Evolutionary conservation across 2,888 invertebrate genomes (phyloP).

Genomic region (Phrixothrix hirtus): DNA sequence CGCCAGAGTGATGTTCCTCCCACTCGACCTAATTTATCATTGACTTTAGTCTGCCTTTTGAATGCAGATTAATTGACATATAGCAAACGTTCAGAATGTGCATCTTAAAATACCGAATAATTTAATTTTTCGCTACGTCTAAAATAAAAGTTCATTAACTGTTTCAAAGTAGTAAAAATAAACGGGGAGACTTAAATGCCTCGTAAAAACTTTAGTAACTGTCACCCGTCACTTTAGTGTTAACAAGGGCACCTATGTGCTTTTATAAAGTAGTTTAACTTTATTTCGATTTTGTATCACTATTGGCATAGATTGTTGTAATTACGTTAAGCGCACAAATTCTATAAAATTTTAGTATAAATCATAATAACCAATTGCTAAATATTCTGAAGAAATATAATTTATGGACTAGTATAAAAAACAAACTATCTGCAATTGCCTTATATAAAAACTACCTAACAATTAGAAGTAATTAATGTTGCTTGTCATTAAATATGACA

Average conservation of each 20-base stretch:
- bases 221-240: constrained; percentile 20
- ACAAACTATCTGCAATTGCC: too few relatives aligned
- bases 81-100: constrained; percentile 26
- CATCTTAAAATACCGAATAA: constrained; percentile 29
- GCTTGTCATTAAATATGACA: too few relatives aligned
- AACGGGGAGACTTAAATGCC: constrained; percentile 18
- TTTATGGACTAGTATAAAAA: too few relatives aligned
- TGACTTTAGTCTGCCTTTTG: constrained; percentile 25
- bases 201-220: constrained; percentile 22
- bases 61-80: constrained; percentile 29
- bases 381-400: too few relatives aligned
- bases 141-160: constrained; percentile 27
- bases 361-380: too few relatives aligned
- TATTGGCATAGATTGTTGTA: neutral
- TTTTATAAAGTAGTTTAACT: constrained; percentile 5
- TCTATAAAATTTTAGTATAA: neutral
- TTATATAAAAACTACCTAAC: too few relatives aligned
- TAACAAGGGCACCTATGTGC: constrained; percentile 22
- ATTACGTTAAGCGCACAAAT: neutral
- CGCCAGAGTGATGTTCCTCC: constrained; percentile 37
- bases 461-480: too few relatives aligned
- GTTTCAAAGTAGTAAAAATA: constrained; percentile 26
- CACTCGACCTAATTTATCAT: constrained; percentile 34
- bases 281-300: neutral
- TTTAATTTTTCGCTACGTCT: constrained; percentile 30